Conservation (phyloP, 2,888 invertebrate genomes). For the Drosophila greeni region DNA sequence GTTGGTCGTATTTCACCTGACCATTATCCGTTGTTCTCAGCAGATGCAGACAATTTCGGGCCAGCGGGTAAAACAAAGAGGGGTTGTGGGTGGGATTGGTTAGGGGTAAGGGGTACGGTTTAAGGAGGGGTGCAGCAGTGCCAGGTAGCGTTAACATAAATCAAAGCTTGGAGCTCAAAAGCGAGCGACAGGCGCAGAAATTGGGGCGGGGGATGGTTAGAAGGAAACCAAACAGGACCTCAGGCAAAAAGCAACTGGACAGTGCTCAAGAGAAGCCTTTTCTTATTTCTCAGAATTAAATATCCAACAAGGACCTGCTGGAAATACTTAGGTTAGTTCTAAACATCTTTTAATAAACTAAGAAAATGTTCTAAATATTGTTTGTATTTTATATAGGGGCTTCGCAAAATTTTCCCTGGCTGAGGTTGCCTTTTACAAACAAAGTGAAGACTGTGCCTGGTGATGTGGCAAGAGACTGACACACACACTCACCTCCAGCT, state of each 20-base stretch:
- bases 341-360: too few species aligned
- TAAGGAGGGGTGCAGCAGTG: neutral
- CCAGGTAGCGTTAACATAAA: slow-evolving; percentile 62
- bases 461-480: slow-evolving; percentile 40
- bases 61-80: slow-evolving; percentile 8
- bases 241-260: neutral
- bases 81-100: neutral
- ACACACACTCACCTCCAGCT: slow-evolving; percentile 69
- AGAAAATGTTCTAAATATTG: neutral
- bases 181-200: slow-evolving; percentile 65
- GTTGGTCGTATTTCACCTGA: slow-evolving; percentile 59
- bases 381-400: neutral
- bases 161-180: slow-evolving; percentile 66
- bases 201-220: slow-evolving; percentile 2
- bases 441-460: neutral
- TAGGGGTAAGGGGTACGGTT: neutral
- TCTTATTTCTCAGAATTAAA: neutral
- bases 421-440: neutral
- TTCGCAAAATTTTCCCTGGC: neutral
- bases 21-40: slow-evolving; percentile 66
- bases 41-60: slow-evolving; percentile 63
- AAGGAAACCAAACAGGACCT: slow-evolving; percentile 17
- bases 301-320: neutral
- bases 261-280: neutral
- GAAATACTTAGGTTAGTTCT: too few species aligned